Evolutionary conservation across 2,888 invertebrate species (phyloP).

Genomic region (Nemotelus nigrinus): DNA sequence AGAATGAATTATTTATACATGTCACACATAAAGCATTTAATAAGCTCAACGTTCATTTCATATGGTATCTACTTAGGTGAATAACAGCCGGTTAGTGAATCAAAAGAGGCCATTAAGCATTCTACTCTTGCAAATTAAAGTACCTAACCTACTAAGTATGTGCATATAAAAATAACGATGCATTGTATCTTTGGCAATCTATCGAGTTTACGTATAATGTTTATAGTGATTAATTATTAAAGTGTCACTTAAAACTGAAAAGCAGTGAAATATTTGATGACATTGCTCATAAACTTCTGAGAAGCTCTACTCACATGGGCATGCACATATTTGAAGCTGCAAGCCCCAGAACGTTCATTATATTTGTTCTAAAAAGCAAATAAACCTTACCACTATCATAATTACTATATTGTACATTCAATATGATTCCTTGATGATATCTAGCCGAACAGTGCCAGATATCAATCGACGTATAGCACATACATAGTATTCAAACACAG

Average conservation of each 20-base stretch:
- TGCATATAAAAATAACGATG: neutral
- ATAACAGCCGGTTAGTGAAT: neutral
- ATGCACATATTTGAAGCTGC: neutral
- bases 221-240: slow-evolving; percentile 35
- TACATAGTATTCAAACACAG: neutral
- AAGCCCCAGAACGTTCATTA: neutral
- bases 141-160: neutral
- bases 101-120: slow-evolving; percentile 31
- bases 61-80: too few species aligned
- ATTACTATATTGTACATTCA: neutral
- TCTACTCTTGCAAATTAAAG: slow-evolving; percentile 23
- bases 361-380: neutral
- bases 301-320: neutral
- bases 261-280: slow-evolving; percentile 38
- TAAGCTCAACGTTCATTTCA: neutral
- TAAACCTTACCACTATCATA: neutral
- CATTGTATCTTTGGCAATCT: neutral
- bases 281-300: slow-evolving; percentile 39
- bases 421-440: neutral
- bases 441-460: neutral
- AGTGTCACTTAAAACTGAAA: slow-evolving; percentile 42
- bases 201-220: slow-evolving; percentile 24
- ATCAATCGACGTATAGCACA: too few species aligned
- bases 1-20: slow-evolving; percentile 29
- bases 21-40: slow-evolving; percentile 21